Conservation (phyloP, 2,797 vertebrate species). For the Ctenopoma multispine region DNA sequence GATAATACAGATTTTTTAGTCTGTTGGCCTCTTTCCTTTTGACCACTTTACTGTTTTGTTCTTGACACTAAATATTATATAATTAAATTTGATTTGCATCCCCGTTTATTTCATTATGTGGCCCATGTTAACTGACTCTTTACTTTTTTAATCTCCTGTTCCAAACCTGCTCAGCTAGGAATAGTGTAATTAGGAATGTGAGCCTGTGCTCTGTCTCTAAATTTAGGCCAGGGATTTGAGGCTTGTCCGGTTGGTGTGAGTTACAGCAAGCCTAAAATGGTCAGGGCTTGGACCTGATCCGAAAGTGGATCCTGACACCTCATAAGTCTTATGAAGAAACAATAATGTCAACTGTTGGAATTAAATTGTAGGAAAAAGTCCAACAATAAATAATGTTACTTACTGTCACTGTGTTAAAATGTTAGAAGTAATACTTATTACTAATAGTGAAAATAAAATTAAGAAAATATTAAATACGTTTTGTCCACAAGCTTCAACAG, state of each 20-base stretch:
- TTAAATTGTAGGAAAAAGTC: not conserved
- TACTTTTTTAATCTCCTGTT: constrained; percentile 46
- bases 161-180: constrained; percentile 61
- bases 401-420: not conserved
- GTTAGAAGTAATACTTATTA: not conserved
- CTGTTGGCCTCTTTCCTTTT: too few species aligned
- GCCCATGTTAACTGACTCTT: too few species aligned
- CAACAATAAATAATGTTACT: too few species aligned
- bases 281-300: constrained; percentile 54
- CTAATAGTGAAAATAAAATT: not conserved
- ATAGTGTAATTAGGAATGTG: constrained; percentile 75
- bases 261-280: constrained; percentile 81
- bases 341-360: constrained; percentile 20
- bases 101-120: too few species aligned
- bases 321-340: constrained; percentile 31
- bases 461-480: too few species aligned
- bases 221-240: constrained; percentile 78
- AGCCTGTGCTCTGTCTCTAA: constrained; percentile 66
- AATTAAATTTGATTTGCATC: too few species aligned
- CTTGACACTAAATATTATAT: too few species aligned
- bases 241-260: constrained; percentile 69
- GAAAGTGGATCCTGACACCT: constrained; percentile 59
- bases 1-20: too few species aligned
- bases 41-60: too few species aligned
- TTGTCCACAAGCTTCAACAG: constrained; percentile 1